Evolutionary conservation across 2,113 vertebrate species (phyloP), one percentile per base, ranked within the genome.

Genomic region (Notothenia rossii): DNA sequence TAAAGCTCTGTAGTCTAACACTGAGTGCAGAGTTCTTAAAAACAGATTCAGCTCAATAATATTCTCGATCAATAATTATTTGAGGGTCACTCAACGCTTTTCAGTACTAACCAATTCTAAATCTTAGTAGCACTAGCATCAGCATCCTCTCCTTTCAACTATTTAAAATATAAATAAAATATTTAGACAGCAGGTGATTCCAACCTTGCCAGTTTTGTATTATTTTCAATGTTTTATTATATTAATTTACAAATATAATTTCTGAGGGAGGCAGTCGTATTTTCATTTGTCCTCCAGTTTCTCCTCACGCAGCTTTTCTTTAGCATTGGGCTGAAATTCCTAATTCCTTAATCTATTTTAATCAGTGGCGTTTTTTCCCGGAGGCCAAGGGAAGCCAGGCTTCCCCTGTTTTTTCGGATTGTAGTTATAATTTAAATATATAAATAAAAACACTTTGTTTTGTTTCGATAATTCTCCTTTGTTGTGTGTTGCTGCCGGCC

Each of bases 331-430:
- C 36, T 36, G 36, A 36, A 36, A 36, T 49, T 48, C 33, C 40
- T 65, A 71, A 60, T 65, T 53, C n/a, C 62, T 68, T 59, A 43
- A 14, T 10, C 20, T 45, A 20, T 64, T 36, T n/a, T 63, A 43
- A 29, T 18, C 22, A 22, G 22, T 22, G 22, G 22, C 22, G 22
- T 22, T 22, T 22, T 22, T 1, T 22, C 22, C 22, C 22, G 22
- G 22, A 22, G 22, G 22, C 22, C 22, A 22, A 22, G 22, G 22
- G 22, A 22, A 22, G 22, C 22, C 22, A 22, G 22, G 22, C 22
- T 22, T 22, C 22, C 22, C 22, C 22, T 22, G 22, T 22, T 22
- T 22, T 22, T 22, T 22, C 22, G 22, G 22, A 22, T 22, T 22
- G 22, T 22, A 22, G 1, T 22, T 22, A 22, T 22, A 22, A 22